These are phyloP conservation scores for Sebastes kiyomatsui DNA, from an alignment of 2,797 vertebrate species.

Conservation along the genomic window DNA sequence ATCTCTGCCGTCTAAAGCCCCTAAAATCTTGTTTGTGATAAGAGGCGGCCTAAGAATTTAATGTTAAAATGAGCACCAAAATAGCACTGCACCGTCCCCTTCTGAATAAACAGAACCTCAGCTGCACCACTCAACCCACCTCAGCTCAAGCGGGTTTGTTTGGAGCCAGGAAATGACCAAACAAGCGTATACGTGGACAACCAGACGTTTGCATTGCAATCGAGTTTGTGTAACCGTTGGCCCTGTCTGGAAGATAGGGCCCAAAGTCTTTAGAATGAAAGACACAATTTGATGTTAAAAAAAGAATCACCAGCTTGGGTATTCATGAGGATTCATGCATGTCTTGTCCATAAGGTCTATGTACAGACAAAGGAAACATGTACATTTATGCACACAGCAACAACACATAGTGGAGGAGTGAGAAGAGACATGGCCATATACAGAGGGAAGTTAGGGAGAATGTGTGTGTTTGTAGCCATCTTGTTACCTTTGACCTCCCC, in stretches of 20 bases:
- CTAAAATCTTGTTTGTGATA: neutral
- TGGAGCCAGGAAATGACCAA: neutral
- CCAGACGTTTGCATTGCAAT: too few relatives aligned
- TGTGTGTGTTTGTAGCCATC: conserved; percentile 46
- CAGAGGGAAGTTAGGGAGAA: conserved; percentile 1
- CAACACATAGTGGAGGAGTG: neutral
- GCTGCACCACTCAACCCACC: neutral
- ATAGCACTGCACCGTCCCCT: neutral
- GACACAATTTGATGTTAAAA: neutral
- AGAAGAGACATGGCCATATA: neutral
- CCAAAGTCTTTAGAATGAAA: neutral
- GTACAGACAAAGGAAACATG: neutral
- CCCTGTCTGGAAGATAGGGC: neutral
- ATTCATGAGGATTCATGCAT: neutral
- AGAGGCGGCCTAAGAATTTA: neutral
- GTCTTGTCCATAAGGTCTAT: neutral
- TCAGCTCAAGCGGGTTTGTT: neutral
- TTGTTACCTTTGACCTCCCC: conserved; percentile 53
- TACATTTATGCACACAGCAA: neutral
- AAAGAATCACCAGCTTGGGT: neutral
- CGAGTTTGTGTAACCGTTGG: neutral
- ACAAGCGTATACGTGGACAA: neutral
- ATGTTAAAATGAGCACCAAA: neutral
- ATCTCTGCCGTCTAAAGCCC: neutral
- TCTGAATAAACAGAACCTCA: neutral